A percentile compares a stretch with the other conserved stretches of the same genome.
phyloP scores from a whole-genome alignment of 30 jellyfish, hydroid and myxozoan species.

The Aurelia aurita complex sp. Pacific region DNA sequence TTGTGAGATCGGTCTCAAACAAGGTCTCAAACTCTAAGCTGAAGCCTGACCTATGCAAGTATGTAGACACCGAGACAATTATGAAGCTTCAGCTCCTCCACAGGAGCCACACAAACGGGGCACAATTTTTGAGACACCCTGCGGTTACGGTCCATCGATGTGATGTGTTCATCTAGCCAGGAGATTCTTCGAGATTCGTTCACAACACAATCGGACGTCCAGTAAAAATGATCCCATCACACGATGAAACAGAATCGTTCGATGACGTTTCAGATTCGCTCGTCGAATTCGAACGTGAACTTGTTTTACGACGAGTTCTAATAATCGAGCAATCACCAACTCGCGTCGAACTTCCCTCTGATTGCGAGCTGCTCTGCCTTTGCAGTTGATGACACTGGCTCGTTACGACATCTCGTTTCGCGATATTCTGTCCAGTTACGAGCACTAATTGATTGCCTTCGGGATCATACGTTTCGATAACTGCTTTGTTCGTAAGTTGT shows the following conservation, averaged over 20 bases:
- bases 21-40: too few relatives aligned
- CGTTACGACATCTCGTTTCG: slow-evolving; percentile 11
- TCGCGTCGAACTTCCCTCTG: slow-evolving; percentile 40
- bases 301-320: slow-evolving; percentile 56
- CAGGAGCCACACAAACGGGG: too few relatives aligned
- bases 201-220: slow-evolving; percentile 54
- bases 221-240: slow-evolving; percentile 46
- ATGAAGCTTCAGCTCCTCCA: too few relatives aligned
- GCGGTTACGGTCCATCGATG: too few relatives aligned
- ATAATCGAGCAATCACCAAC: slow-evolving; percentile 66
- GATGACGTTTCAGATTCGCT: slow-evolving; percentile 63
- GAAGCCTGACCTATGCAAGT: too few relatives aligned
- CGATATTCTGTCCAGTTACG: slow-evolving; percentile 29
- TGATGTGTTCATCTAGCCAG: too few relatives aligned
- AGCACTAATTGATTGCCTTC: slow-evolving; percentile 59
- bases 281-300: slow-evolving; percentile 24
- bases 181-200: neutral
- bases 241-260: slow-evolving; percentile 22
- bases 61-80: too few relatives aligned
- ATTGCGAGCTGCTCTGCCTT: slow-evolving; percentile 7
- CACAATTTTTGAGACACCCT: too few relatives aligned
- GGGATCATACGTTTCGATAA: slow-evolving; percentile 64
- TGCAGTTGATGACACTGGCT: neutral
- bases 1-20: too few relatives aligned
- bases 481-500: slow-evolving; percentile 23